phyloP scores from a whole-genome alignment of 2,888 invertebrate species.

The Oscheius onirici region DNA sequence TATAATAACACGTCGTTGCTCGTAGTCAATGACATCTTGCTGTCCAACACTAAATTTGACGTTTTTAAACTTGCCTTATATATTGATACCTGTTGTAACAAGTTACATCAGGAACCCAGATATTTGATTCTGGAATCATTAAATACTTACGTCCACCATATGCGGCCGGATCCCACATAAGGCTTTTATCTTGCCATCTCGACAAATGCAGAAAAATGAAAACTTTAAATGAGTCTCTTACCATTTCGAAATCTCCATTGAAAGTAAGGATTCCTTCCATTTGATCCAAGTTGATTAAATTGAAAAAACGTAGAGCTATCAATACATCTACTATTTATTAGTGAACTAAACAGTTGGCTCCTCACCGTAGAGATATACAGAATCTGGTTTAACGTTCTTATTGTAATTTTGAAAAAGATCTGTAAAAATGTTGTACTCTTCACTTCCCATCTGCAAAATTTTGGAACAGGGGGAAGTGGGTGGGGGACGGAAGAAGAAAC shows the following conservation, averaged over 20 bases:
- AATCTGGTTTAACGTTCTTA: constrained; percentile 6
- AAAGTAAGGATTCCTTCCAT: constrained; percentile 26
- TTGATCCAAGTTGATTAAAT: constrained; percentile 23
- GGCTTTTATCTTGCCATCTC: constrained; percentile 20
- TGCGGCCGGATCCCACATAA: constrained; percentile 6
- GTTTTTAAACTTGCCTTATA: too few species aligned
- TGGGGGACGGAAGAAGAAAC: neutral
- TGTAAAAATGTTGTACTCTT: constrained; percentile 23
- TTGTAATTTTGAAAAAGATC: constrained; percentile 19
- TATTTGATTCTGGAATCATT: constrained; percentile 10
- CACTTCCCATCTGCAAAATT: constrained; percentile 1
- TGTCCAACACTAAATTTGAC: constrained; percentile 19
- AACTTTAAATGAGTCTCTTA: neutral
- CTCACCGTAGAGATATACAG: neutral
- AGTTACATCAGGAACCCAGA: constrained; percentile 28
- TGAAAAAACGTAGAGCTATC: constrained; percentile 26
- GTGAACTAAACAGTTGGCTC: too few species aligned
- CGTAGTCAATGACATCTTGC: constrained; percentile 3
- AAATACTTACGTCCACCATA: neutral
- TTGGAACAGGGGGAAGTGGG: neutral
- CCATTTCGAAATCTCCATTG: constrained; percentile 31
- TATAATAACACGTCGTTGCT: constrained; percentile 10
- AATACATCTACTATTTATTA: constrained; percentile 9
- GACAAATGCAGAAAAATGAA: neutral
- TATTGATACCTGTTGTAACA: constrained; percentile 29